Base-by-base conservation (phyloP, 2,888 invertebrate genomes). In the Chymomyza amoena region DNA sequence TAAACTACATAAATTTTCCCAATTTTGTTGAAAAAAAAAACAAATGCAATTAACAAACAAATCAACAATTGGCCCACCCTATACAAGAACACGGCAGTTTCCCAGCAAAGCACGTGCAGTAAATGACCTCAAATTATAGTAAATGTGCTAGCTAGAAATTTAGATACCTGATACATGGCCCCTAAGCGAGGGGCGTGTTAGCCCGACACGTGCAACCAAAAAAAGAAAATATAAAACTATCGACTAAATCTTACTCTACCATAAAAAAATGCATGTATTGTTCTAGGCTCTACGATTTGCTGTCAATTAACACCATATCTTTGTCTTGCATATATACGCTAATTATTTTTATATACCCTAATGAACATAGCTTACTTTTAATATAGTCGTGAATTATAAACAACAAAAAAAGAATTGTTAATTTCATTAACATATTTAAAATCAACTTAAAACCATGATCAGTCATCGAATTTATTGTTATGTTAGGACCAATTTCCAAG, bases 261-360 rank as follows among this genome's bases (percentile, higher is more conserved):
- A 54, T 20, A 54, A 5, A 54, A 45, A 45, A 18, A 10, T 3
- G 10, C 10, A 32, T 51, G 32, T 51, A 61, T 62, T 56, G 56
- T 72, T 76, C 79, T 79, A 72, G 74, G 73, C 72, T 69, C n/a
- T 78, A 64, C 39, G 71, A 51, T 57, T 65, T 52, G 66, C 66
- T 20, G 61, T 57, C 56, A 70, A 80, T 82, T 79, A 82, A 73
- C 77, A 78, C 64, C 13, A 45, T 39, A 64, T 66, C 70, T 77
- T 77, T 50, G 66, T 68, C 70, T 77, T 75, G 67, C 77, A 80
- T 63, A 52, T 70, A 76, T 56, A 77, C 79, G 84, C 56, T 81
- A 84, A 84, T 60, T 86, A 77, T 79, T 81, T 81, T 84, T 79
- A 78, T 61, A 60, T 25, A 16, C 32, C 28, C 61, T 60, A 57